Evolutionary conservation across 2,888 invertebrate species (phyloP), one percentile per base, ranked within the genome.

Genomic region (Branchipolynoe longqiensis): DNA sequence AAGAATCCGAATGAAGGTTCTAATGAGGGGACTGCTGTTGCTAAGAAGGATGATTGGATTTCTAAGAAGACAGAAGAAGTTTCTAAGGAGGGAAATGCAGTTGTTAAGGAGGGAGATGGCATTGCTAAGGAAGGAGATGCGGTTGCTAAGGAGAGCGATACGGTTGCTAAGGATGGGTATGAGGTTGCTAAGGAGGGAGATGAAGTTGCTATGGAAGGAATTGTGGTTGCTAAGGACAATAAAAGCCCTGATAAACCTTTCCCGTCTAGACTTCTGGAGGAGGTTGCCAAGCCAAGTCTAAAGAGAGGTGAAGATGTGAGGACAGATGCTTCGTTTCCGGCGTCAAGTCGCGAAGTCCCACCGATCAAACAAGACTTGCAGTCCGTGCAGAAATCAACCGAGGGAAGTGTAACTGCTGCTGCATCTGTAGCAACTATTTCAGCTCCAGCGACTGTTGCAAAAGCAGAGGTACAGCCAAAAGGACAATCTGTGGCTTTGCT

Each of bases 191-290:
- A 48, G 48, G 8, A 48, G 18, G 62, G 12, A 62, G 62, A 28
- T n/a, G 31, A 62, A 25, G 3, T 25, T 56, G 12, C 25, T 25
- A 56, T 25, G 3, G 56, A 56, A 3, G 25, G 25, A 56, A 56
- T 8, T 3, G 12, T 8, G 56, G 25, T n/a, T n/a, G 3, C 3
- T 8, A 2, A 3, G 56, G 56, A 56, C 56, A 56, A 12, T 8
- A 8, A n/a, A n/a, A n/a, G n/a, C 1, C 62, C 73, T 6, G 40
- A 73, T 1, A 78, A 78, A 48, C 25, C 78, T 48, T 78, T 78
- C 78, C 78, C 78, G 41, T 31, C 48, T 78, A 78, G 78, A 31
- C 78, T 78, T 41, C 1, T 78, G 78, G 78, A 78, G 28, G 78
- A 78, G 78, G 18, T 78, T 25, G 40, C 25, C 3, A 78, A 78